These are phyloP conservation scores for Smutsia temminckii DNA, from an alignment of 2,797 vertebrate genomes.

Conservation along the genomic window DNA sequence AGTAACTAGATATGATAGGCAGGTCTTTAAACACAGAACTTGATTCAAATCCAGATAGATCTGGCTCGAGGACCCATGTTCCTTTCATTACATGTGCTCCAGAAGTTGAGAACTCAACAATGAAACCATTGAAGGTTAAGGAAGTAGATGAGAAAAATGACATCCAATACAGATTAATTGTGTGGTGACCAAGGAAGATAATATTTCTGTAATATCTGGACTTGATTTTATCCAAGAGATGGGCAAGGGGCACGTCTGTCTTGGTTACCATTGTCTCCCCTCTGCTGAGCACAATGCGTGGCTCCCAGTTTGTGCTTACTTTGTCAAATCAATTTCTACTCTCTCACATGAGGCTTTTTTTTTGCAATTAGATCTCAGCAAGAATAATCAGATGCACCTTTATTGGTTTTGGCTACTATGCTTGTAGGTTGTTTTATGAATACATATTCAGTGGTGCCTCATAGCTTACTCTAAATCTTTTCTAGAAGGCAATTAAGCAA, in stretches of 20 bases:
- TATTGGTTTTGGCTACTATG: conserved; percentile 29
- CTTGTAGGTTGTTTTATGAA: conserved; percentile 57
- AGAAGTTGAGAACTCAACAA: not conserved
- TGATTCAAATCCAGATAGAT: not conserved
- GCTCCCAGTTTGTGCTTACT: conserved; percentile 24
- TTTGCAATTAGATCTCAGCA: conserved; percentile 49
- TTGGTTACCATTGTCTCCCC: not conserved
- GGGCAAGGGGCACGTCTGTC: not conserved
- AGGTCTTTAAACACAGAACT: not conserved
- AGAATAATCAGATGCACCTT: conserved; percentile 40
- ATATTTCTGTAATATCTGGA: not conserved
- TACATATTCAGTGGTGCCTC: conserved; percentile 10
- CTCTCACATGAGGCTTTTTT: not conserved
- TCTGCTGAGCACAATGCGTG: not conserved
- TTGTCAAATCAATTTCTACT: conserved; percentile 38
- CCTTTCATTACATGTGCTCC: not conserved
- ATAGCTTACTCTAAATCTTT: conserved; percentile 15
- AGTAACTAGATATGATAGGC: not conserved
- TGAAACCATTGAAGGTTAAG: not conserved
- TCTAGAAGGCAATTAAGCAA: conserved; percentile 9
- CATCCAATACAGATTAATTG: not conserved
- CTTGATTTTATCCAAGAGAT: conserved; percentile 10
- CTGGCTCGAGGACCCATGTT: not conserved
- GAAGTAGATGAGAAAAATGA: not conserved
- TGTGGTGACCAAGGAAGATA: not conserved